Evolutionary conservation across 1,140 invertebrate genomes (phyloP), one percentile per base, ranked within the genome.

Genomic region (Reticulitermes speratus): DNA sequence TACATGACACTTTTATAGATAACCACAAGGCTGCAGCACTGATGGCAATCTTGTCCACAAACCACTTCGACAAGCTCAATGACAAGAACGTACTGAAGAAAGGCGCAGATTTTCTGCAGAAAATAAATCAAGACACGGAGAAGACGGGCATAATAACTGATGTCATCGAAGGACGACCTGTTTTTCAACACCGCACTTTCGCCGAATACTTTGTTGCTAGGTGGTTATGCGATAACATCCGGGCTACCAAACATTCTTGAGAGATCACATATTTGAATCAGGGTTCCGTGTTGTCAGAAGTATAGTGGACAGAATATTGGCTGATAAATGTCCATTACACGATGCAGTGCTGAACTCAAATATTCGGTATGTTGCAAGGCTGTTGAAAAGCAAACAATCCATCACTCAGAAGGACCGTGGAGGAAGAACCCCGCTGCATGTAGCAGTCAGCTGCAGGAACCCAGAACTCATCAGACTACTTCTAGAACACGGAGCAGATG

Each of bases 21-120:
- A 32, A 87, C 23, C 86, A 87, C n/a, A 84, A 23, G 65, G 19
- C n/a, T 25, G 52, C 81, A 44, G 86, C 86, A n/a, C 69, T 87
- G 83, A 25, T 85, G 38, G 9, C 21, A 30, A 45, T 87, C 11
- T 85, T 87, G 44, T 44, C 44, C 32, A 44, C 32, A 48, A 7
- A 85, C 1, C 30, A 85, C 2, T 16, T 87, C 5, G 30, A 85
- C 3, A 65, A 59, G 32, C 32, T 30, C 38, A 14, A n/a, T 11
- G 32, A n/a, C 44, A n/a, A 11, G 55, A 59, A 38, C 38, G 52
- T 75, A 85, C 81, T 81, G 85, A 44, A 30, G 19, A 65, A 12
- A 59, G 65, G 44, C 3, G 81, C n/a, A 30, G 25, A 12, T 7
- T 38, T 23, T 38, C 38, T 38, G 2, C 38, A 38, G 38, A 65